Percentiles rank a stretch among this genome's conserved stretches.
Evolutionary conservation across 2,888 invertebrate species (phyloP).

Genomic region (Bellardia pandia): DNA sequence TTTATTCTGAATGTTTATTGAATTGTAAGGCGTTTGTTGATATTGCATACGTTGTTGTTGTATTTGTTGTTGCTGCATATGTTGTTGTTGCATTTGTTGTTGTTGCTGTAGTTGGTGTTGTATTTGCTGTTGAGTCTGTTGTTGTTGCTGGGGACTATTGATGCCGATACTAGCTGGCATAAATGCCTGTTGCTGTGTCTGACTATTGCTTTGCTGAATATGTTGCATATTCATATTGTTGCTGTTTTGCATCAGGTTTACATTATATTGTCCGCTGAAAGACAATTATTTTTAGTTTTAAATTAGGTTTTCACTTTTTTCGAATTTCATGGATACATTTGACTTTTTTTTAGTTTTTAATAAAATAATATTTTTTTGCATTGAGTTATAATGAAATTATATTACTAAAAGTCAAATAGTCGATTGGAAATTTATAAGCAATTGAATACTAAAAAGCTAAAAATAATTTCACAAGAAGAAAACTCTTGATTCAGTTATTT

Average conservation of each 20-base stretch:
- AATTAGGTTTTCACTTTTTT: neutral
- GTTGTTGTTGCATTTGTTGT: conserved; percentile 58
- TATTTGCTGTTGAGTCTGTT: conserved; percentile 48
- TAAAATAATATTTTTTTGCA: no score
- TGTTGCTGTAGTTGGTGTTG: conserved; percentile 57
- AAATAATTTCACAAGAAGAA: no score
- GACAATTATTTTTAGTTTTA: neutral
- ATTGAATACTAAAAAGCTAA: no score
- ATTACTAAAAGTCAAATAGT: no score
- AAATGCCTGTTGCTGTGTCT: conserved; percentile 42
- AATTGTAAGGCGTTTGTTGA: conserved; percentile 52
- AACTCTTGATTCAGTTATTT: no score
- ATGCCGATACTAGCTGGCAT: conserved; percentile 22
- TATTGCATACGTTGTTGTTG: conserved; percentile 57
- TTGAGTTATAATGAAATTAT: no score
- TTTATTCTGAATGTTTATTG: conserved; percentile 57
- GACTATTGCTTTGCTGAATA: conserved; percentile 44
- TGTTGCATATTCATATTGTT: conserved; percentile 55
- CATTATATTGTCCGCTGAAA: conserved; percentile 59
- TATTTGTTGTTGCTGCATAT: conserved; percentile 45
- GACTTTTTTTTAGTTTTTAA: no score
- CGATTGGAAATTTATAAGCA: no score
- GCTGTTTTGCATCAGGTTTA: conserved; percentile 57
- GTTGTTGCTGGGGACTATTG: conserved; percentile 47
- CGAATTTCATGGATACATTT: no score